Percentiles rank a stretch among this genome's conserved stretches.
These are phyloP conservation scores for Monopis laevigella DNA, from an alignment of 2,888 invertebrate genomes.

Conservation along the genomic window DNA sequence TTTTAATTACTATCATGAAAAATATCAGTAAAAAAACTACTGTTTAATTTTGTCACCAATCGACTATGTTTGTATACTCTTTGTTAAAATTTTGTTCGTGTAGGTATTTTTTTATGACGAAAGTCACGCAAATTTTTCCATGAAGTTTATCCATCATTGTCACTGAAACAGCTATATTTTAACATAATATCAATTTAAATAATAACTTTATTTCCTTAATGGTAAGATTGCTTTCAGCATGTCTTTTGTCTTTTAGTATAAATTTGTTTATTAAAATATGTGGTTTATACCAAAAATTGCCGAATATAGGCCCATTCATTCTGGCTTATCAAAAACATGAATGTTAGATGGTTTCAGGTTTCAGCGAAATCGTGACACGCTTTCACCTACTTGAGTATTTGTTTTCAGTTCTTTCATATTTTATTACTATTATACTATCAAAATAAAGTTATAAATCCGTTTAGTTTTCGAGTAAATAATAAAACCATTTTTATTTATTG, in stretches of 20 bases:
- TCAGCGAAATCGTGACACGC: conserved; percentile 8
- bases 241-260: too few species aligned
- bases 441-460: too few species aligned
- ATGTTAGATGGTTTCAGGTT: conserved; percentile 9
- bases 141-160: conserved; percentile 1
- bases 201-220: too few species aligned
- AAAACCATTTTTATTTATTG: too few species aligned
- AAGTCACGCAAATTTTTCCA: conserved; percentile 10
- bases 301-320: conserved; percentile 6
- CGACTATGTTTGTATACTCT: neutral
- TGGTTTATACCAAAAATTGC: neutral
- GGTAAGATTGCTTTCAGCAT: too few species aligned
- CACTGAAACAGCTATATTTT: too few species aligned
- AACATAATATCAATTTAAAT: too few species aligned
- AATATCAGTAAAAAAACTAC: too few species aligned
- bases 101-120: conserved; percentile 7
- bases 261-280: too few species aligned
- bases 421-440: too few species aligned
- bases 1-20: too few species aligned
- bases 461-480: too few species aligned
- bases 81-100: neutral
- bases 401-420: conserved; percentile 4
- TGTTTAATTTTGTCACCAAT: conserved; percentile 6
- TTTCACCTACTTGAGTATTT: neutral
- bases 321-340: conserved; percentile 10